Conservation (phyloP, 2,797 vertebrate species). For the Babyrousa celebensis region DNA sequence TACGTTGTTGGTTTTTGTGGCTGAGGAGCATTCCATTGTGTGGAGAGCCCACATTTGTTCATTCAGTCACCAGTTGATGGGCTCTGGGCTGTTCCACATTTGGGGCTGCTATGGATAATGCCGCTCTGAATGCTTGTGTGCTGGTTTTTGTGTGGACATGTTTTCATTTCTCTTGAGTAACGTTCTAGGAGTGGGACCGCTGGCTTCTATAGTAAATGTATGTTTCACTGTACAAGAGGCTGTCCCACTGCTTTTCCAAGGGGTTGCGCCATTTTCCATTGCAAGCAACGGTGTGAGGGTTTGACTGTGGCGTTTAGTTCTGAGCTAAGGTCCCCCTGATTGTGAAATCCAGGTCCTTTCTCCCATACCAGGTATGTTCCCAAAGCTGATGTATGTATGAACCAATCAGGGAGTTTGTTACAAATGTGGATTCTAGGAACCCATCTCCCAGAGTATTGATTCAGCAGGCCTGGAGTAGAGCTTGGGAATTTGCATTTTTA, state of each 20-base stretch:
- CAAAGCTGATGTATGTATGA: not conserved
- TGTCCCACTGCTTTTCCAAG: not conserved
- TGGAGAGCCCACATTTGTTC: not conserved
- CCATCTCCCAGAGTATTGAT: too few species aligned
- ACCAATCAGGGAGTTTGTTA: not conserved
- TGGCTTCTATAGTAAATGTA: not conserved
- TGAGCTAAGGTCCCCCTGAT: not conserved
- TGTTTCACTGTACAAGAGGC: not conserved
- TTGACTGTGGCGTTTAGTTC: not conserved
- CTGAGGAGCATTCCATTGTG: not conserved
- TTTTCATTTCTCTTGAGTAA: conserved; percentile 20
- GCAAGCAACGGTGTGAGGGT: rapidly evolving
- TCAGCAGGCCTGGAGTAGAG: not conserved
- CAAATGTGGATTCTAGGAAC: not conserved
- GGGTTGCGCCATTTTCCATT: not conserved
- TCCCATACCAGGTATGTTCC: rapidly evolving
- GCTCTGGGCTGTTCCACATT: not conserved
- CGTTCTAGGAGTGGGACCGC: not conserved
- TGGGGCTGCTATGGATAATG: not conserved
- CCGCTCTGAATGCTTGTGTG: not conserved
- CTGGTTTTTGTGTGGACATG: not conserved
- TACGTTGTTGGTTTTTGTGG: not conserved
- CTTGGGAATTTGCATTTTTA: not conserved
- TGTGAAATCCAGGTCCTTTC: not conserved
- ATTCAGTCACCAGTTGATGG: not conserved